phyloP scores from a whole-genome alignment of 2,888 invertebrate genomes.

The Agriopis leucophaearia region DNA sequence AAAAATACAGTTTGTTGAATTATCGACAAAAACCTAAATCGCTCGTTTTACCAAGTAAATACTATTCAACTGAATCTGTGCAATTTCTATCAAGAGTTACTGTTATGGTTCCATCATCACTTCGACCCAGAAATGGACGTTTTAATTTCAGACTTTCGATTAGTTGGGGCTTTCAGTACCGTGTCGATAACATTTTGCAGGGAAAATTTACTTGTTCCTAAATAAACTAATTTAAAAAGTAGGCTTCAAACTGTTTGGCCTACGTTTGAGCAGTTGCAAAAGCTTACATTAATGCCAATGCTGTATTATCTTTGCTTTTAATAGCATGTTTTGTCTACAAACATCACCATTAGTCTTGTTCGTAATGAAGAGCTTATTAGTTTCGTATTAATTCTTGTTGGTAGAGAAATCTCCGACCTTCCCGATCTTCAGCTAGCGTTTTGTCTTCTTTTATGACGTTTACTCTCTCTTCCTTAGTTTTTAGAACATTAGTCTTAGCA shows the following conservation, averaged over 20 bases:
- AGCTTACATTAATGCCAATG: too few relatives aligned
- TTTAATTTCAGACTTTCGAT: conserved; percentile 34
- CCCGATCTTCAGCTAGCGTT: not conserved
- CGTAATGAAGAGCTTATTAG: not conserved
- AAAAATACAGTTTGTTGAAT: not conserved
- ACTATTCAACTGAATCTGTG: conserved; percentile 21
- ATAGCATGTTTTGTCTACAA: not conserved
- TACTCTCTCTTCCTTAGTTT: not conserved
- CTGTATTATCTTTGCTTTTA: too few relatives aligned
- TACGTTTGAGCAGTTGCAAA: not conserved
- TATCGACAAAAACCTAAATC: not conserved
- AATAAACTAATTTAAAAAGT: conserved; percentile 21
- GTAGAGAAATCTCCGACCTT: not conserved
- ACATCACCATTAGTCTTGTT: not conserved
- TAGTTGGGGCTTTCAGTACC: conserved; percentile 39
- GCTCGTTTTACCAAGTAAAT: not conserved
- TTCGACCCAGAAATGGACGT: conserved; percentile 28
- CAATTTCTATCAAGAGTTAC: conserved; percentile 26
- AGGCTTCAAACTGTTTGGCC: not conserved
- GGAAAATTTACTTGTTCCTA: conserved; percentile 5
- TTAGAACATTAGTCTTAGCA: not conserved
- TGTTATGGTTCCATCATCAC: conserved; percentile 32
- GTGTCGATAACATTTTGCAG: conserved; percentile 18
- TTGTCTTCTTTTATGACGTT: not conserved
- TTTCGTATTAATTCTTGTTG: not conserved